Evolutionary conservation across 1,140 invertebrate genomes (phyloP), one percentile per base, ranked within the genome.

Genomic region (Hylyphantes graminicola): DNA sequence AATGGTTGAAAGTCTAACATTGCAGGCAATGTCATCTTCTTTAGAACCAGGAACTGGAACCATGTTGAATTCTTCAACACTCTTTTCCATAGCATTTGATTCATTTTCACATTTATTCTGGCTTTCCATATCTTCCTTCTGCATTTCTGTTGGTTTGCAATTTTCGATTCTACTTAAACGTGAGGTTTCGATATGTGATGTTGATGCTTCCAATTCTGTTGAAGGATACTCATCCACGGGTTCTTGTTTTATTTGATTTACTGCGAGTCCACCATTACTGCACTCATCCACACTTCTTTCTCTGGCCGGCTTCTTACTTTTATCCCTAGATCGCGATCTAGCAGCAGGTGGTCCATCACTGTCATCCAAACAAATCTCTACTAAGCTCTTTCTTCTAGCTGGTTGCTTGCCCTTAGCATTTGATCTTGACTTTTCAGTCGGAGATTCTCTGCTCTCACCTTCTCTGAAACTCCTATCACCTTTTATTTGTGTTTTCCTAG

Each of bases 231-330:
- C 80, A 21, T 83, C 80, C 0, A 54, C 0, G 3, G 80, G 80
- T 57, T 83, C 80, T 59, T 75, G 80, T 57, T 83, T 83, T 6
- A 83, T 75, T 11, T 74, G 70, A 17, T 74, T 72, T 12, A 74
- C 80, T 50, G 50, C 19, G 51, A 83, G 75, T 4, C 61, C 50
- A n/a, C 35, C 35, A 35, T 35, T 35, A 35, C 35, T 35, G 35
- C 35, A 35, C 35, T 35, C 35, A 35, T 61, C 57, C 9, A 51
- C 15, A 15, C 51, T 81, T 21, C 54, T 63, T 9, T 72, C 79
- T 50, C 68, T 51, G 67, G 79, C 79, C 79, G 79, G 79, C 79
- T 50, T 19, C 17, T 35, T 35, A 35, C 35, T 35, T 35, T 35
- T 35, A 35, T 35, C 35, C 35, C 35, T 35, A 5, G 35, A 35